A percentile compares a stretch with the other conserved stretches of the same genome.
Evolutionary conservation across 2,113 vertebrate species (phyloP).

Genomic region (Eulemur macaco): DNA sequence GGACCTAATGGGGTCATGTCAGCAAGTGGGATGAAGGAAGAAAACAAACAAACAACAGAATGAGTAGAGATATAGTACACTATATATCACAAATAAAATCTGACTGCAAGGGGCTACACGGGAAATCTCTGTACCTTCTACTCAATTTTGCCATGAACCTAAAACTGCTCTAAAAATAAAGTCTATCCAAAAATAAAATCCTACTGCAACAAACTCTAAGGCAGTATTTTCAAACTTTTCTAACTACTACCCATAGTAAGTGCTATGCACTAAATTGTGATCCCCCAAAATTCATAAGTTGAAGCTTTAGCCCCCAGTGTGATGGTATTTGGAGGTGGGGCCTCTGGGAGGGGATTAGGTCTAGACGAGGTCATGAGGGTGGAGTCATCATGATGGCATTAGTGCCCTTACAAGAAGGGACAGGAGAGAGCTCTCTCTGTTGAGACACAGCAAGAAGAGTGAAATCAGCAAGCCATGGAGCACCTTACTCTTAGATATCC

Average conservation of each 20-base stretch:
- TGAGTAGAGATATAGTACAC: not conserved
- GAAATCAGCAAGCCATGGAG: not conserved
- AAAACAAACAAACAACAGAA: not conserved
- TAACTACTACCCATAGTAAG: not conserved
- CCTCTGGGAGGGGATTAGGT: not conserved
- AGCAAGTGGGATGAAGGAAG: not conserved
- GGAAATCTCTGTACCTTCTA: not conserved
- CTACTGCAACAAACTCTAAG: not conserved
- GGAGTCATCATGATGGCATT: not conserved
- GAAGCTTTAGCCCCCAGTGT: not conserved
- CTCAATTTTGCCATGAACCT: not conserved
- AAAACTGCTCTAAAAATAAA: not conserved
- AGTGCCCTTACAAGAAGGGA: not conserved
- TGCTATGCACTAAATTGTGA: not conserved
- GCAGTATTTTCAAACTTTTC: not conserved
- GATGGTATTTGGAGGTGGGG: not conserved
- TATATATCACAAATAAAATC: not conserved
- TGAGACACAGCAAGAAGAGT: not conserved
- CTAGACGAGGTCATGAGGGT: not conserved
- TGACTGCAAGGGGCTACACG: not conserved
- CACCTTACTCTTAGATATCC: not conserved
- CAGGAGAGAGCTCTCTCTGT: not conserved
- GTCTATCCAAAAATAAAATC: not conserved
- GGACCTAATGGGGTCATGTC: not conserved
- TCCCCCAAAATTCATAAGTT: not conserved